A percentile compares a stretch with the other conserved stretches of the same genome.
Conservation (phyloP, 1,140 invertebrate species). For the Asobara japonica region DNA sequence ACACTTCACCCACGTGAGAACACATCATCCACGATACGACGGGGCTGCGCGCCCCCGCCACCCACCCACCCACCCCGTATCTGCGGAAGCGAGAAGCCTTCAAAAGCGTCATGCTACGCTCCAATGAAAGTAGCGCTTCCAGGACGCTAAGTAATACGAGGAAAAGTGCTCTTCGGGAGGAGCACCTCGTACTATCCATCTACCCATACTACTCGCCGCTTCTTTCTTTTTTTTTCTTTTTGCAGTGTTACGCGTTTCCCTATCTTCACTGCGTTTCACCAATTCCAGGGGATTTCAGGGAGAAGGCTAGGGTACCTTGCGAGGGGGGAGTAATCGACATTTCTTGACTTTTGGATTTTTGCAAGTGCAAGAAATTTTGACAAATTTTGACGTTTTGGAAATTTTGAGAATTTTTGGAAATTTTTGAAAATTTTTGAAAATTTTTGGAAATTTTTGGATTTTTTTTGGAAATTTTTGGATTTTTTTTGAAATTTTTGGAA, state of each 20-base stretch:
- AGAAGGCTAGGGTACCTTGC: background rate
- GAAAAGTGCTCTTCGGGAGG: constrained; percentile 55
- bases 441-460: too few relatives aligned
- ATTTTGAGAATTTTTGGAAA: background rate
- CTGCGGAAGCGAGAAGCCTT: constrained; percentile 30
- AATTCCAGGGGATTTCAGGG: background rate
- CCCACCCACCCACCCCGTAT: too few relatives aligned
- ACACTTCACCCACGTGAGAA: background rate
- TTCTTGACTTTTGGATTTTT: too few relatives aligned
- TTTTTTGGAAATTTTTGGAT: too few relatives aligned
- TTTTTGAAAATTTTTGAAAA: too few relatives aligned
- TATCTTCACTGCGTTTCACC: background rate
- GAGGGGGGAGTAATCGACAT: too few relatives aligned
- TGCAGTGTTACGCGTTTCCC: constrained; percentile 1
- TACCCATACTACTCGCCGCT: background rate
- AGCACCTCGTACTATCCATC: background rate
- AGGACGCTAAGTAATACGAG: constrained; percentile 62
- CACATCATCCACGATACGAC: background rate
- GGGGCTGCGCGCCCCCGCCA: background rate
- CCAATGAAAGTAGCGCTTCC: constrained; percentile 35
- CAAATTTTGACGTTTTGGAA: too few relatives aligned
- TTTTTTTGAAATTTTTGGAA: too few relatives aligned
- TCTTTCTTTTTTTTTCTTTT: constrained; percentile 10
- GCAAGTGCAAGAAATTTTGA: too few relatives aligned
- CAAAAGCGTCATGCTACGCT: constrained; percentile 30